Conservation (phyloP, 2,888 invertebrate species). For the Embidobia sp. region DNA sequence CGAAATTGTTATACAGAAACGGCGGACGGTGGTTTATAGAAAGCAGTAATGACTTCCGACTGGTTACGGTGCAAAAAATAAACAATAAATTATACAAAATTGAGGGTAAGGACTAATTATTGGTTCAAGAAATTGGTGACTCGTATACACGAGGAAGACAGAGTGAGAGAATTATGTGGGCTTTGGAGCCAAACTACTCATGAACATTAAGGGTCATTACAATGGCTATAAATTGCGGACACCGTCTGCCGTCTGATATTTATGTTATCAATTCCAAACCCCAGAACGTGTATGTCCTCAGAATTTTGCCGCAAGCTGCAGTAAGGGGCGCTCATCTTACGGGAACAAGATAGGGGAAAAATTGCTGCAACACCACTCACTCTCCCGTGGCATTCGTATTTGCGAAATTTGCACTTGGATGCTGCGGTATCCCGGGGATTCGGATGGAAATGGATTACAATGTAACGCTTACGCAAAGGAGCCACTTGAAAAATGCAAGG, state of each 20-base stretch:
- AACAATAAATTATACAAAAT: slow-evolving; percentile 40
- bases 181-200: slow-evolving; percentile 78
- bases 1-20: no score
- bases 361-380: slow-evolving; percentile 56
- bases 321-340: slow-evolving; percentile 35
- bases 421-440: slow-evolving; percentile 37
- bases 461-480: slow-evolving; percentile 36
- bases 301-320: slow-evolving; percentile 56
- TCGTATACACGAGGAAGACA: slow-evolving; percentile 39
- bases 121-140: slow-evolving; percentile 56
- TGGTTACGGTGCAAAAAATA: no score
- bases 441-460: slow-evolving; percentile 59
- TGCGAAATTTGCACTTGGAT: slow-evolving; percentile 57
- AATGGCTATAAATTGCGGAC: slow-evolving; percentile 78
- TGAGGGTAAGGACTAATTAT: slow-evolving; percentile 34
- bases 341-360: slow-evolving; percentile 51
- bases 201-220: slow-evolving; percentile 81
- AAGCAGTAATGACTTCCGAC: no score
- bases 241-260: slow-evolving; percentile 77
- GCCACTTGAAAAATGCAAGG: slow-evolving; percentile 55
- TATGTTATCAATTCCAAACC: slow-evolving; percentile 78
- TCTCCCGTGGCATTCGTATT: slow-evolving; percentile 56
- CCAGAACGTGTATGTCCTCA: slow-evolving; percentile 58
- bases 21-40: no score
- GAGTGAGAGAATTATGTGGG: slow-evolving; percentile 75